Percentiles rank a stretch among this genome's conserved stretches.
phyloP scores from a whole-genome alignment of 2,797 vertebrate genomes.

The Xenentodon cancila region DNA sequence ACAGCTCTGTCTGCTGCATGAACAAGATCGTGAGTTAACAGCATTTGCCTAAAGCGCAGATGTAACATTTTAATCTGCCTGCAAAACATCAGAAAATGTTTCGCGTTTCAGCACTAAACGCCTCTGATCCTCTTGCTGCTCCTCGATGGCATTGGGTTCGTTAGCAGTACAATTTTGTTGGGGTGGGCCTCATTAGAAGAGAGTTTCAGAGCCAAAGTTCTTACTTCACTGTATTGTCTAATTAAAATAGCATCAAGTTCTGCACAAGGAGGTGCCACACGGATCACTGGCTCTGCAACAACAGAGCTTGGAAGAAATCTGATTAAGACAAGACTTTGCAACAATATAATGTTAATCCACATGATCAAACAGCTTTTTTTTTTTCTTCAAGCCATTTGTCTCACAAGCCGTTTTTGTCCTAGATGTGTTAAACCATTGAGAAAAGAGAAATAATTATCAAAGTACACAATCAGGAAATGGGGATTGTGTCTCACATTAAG shows the following conservation, averaged over 20 bases:
- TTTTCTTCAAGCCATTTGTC: not conserved
- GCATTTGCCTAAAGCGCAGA: not conserved
- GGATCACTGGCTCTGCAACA: not conserved
- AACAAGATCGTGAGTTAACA: not conserved
- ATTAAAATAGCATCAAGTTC: constrained; percentile 11
- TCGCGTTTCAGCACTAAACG: not conserved
- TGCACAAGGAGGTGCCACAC: constrained; percentile 4
- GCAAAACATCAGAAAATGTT: not conserved
- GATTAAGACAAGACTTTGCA: not conserved
- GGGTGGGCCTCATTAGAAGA: constrained; percentile 18
- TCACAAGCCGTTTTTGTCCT: not conserved
- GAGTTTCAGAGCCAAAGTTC: not conserved
- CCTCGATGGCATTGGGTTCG: constrained; percentile 22
- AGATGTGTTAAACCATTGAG: too few relatives aligned
- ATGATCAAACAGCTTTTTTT: not conserved
- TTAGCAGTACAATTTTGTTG: constrained; percentile 23
- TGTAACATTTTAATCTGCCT: constrained; percentile 23
- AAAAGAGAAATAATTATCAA: too few relatives aligned
- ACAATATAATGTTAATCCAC: not conserved
- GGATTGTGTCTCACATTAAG: too few relatives aligned
- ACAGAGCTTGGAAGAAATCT: not conserved
- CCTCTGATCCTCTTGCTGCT: not conserved
- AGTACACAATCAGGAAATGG: too few relatives aligned
- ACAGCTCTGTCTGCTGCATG: not conserved
- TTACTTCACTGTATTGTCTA: not conserved